These are phyloP conservation scores for Drosophila lacicola DNA, from an alignment of 2,888 invertebrate species.

Conservation along the genomic window DNA sequence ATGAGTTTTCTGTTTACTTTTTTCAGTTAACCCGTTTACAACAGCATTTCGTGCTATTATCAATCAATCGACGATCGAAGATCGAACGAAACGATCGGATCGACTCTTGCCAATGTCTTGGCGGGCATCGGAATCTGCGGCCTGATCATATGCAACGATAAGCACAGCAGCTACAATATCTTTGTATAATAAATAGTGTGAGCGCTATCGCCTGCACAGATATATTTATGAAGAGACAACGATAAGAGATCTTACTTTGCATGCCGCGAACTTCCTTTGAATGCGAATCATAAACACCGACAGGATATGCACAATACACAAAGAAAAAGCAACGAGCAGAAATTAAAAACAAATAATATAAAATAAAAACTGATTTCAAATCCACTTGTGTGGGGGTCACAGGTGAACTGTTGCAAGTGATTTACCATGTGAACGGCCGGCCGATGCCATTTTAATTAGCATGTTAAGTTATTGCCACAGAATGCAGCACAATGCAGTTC, in stretches of 20 bases:
- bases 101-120: conserved; percentile 39
- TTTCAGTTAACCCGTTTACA: conserved; percentile 73
- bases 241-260: conserved; percentile 76
- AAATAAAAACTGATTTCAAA: neutral
- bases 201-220: conserved; percentile 72
- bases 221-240: conserved; percentile 72
- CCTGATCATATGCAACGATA: conserved; percentile 72
- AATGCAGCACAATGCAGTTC: conserved; percentile 64
- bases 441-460: conserved; percentile 71
- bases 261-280: conserved; percentile 59
- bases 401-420: conserved; percentile 54
- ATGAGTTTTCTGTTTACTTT: conserved; percentile 82
- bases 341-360: neutral
- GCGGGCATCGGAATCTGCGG: conserved; percentile 61
- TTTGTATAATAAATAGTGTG: conserved; percentile 76
- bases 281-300: conserved; percentile 63
- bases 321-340: neutral
- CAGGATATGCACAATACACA: conserved; percentile 57
- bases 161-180: conserved; percentile 57
- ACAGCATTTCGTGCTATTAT: conserved; percentile 78
- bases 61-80: conserved; percentile 71
- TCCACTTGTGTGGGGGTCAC: conserved; percentile 67
- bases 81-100: conserved; percentile 49
- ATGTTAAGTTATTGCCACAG: conserved; percentile 58
- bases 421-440: conserved; percentile 62